These are phyloP conservation scores for Pseudorhombus dupliciocellatus DNA, from an alignment of 2,113 vertebrate genomes.

Conservation along the genomic window DNA sequence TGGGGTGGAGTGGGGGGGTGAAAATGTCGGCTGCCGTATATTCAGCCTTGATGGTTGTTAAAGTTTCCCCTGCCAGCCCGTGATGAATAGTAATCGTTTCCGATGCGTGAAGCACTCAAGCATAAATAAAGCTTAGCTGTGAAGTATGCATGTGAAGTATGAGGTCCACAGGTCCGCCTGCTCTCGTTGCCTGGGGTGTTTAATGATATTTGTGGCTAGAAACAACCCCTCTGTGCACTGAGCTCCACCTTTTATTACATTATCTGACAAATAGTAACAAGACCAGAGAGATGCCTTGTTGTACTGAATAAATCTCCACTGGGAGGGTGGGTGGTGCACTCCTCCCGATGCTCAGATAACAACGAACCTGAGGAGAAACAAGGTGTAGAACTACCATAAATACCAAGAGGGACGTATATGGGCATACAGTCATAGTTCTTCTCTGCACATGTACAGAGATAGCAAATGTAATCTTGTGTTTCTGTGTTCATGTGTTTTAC, in stretches of 20 bases:
- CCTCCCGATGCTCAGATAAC: neutral
- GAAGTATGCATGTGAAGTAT: neutral
- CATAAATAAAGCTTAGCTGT: constrained; percentile 33
- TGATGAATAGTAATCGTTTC: constrained; percentile 53
- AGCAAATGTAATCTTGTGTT: too few relatives aligned
- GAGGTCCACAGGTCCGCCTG: constrained; percentile 42
- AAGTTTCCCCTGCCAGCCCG: constrained; percentile 10
- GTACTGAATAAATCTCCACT: constrained; percentile 9
- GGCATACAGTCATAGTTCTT: neutral
- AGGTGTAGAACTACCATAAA: constrained; percentile 4
- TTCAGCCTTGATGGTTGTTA: constrained; percentile 29
- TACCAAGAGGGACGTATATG: neutral
- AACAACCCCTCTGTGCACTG: constrained; percentile 24
- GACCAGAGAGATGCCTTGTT: constrained; percentile 30
- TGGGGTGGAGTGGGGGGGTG: neutral
- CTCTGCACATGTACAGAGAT: neutral
- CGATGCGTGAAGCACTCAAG: constrained; percentile 36
- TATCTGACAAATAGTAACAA: constrained; percentile 51
- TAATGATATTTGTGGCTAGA: constrained; percentile 52
- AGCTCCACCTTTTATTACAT: constrained; percentile 37
- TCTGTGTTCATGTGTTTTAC: too few relatives aligned
- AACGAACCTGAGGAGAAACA: neutral
- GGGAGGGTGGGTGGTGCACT: neutral
- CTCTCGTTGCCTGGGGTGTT: constrained; percentile 38
- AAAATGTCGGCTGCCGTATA: constrained; percentile 30